Evolutionary conservation across 2,113 vertebrate species (phyloP).

Genomic region (Edolisoma coerulescens): DNA sequence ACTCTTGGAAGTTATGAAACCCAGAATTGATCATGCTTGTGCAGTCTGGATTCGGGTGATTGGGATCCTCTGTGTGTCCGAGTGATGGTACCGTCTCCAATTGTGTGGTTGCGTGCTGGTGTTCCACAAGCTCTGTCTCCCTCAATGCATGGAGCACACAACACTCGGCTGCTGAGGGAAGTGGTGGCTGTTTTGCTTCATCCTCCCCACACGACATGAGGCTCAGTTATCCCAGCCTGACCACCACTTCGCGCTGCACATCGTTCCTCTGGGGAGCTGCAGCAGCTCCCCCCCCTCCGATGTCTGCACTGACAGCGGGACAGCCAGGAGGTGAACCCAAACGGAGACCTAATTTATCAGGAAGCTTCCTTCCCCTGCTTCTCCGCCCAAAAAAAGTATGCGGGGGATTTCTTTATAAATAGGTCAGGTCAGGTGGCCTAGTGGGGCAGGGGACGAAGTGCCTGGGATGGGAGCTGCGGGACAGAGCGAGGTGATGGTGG

Average conservation of each 20-base stretch:
- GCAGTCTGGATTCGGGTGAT: neutral
- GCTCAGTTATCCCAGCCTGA: neutral
- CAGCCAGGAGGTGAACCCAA: neutral
- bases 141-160: rapidly evolving
- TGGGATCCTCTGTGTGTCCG: neutral
- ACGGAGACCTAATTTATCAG: neutral
- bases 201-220: rapidly evolving
- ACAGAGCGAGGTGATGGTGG: neutral
- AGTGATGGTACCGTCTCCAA: neutral
- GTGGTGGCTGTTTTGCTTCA: rapidly evolving
- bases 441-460: neutral
- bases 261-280: neutral
- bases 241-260: rapidly evolving
- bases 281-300: neutral
- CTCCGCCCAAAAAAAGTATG: neutral
- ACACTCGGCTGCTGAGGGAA: neutral
- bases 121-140: neutral
- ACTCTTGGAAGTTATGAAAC: neutral
- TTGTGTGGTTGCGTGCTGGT: neutral
- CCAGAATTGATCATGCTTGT: neutral
- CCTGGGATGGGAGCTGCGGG: rapidly evolving
- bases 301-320: rapidly evolving
- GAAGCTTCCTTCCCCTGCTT: neutral
- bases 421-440: neutral
- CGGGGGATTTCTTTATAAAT: neutral